These are phyloP conservation scores for Agrochola litura DNA, from an alignment of 2,888 invertebrate species.

Conservation along the genomic window DNA sequence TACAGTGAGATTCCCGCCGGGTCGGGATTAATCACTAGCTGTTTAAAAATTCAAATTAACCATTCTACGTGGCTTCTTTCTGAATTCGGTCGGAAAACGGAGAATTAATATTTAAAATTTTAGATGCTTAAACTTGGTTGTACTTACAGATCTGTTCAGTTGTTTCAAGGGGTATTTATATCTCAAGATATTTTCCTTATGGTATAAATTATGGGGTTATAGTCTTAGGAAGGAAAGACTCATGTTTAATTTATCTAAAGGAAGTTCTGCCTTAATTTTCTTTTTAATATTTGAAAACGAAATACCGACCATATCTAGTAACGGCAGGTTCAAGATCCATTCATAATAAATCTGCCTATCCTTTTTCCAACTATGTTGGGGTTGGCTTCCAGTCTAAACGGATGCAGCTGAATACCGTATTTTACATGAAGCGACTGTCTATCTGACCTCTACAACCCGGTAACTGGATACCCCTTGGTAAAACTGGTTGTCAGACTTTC, in stretches of 20 bases:
- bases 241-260: conserved; percentile 39
- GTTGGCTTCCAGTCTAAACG: no score
- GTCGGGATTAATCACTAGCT: conserved; percentile 79
- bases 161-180: conserved; percentile 19
- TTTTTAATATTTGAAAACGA: background rate
- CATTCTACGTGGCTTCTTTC: conserved; percentile 78
- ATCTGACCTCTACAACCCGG: no score
- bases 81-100: conserved; percentile 74
- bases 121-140: conserved; percentile 45
- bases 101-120: conserved; percentile 81
- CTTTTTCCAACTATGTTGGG: no score
- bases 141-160: conserved; percentile 49
- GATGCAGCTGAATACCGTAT: no score
- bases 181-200: conserved; percentile 26
- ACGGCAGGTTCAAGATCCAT: background rate
- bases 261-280: background rate
- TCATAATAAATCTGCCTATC: background rate
- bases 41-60: conserved; percentile 85
- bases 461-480: no score
- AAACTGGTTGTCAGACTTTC: no score
- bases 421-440: no score
- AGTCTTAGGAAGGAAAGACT: conserved; percentile 6
- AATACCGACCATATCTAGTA: background rate
- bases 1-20: conserved; percentile 68
- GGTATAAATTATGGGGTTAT: conserved; percentile 41